Evolutionary conservation across 2,797 vertebrate genomes (phyloP).

Genomic region (Mus spretus): DNA sequence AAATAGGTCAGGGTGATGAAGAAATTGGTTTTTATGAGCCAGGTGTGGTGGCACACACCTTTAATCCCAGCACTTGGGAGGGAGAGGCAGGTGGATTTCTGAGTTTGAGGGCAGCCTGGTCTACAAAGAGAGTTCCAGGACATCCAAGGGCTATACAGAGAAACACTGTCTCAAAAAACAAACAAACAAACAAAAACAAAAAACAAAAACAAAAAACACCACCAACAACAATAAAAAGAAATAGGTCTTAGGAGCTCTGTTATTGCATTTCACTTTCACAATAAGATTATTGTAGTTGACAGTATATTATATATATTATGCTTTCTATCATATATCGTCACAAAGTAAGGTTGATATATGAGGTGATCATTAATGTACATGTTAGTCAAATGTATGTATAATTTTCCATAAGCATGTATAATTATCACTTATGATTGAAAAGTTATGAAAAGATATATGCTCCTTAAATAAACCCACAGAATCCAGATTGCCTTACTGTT

Average conservation of each 20-base stretch:
- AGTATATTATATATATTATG: neutral
- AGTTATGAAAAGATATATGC: neutral
- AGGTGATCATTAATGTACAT: neutral
- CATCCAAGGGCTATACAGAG: no score
- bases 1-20: neutral
- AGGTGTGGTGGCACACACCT: no score
- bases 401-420: neutral
- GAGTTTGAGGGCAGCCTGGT: no score
- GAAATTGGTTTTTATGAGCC: no score
- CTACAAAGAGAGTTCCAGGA: no score
- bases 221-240: no score
- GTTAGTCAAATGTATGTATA: neutral
- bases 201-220: no score
- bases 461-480: constrained; percentile 27
- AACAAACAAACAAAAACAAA: no score
- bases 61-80: no score
- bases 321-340: neutral
- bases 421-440: neutral
- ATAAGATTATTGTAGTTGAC: neutral
- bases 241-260: neutral
- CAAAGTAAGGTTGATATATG: neutral
- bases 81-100: no score
- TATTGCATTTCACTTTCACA: neutral
- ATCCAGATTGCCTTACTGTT: constrained; percentile 27
- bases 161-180: no score